phyloP scores from a whole-genome alignment of 2,113 vertebrate genomes.

The Climacteris rufus region DNA sequence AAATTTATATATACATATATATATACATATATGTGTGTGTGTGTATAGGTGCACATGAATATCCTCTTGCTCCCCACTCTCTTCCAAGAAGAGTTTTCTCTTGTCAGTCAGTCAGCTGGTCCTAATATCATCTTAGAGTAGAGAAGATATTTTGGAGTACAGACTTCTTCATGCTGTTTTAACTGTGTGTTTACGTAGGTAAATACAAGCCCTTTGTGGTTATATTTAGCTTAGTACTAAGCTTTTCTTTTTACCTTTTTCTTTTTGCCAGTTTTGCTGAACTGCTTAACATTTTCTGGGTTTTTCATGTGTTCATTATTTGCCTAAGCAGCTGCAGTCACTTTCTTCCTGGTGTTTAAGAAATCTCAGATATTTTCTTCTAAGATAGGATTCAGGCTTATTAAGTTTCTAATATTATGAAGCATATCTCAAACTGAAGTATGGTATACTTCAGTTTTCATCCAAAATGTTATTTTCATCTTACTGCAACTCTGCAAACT shows the following conservation, averaged over 20 bases:
- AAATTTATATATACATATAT: neutral
- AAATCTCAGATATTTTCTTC: neutral
- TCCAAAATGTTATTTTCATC: neutral
- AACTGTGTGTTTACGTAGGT: neutral
- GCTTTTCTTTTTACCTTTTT: neutral
- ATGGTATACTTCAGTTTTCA: neutral
- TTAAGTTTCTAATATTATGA: neutral
- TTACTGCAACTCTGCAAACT: neutral
- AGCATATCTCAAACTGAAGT: neutral
- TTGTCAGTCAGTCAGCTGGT: conserved; percentile 66
- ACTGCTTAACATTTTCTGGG: neutral
- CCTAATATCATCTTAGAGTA: conserved; percentile 58
- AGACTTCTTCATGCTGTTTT: conserved; percentile 1
- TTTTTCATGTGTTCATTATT: neutral
- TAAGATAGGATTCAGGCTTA: neutral
- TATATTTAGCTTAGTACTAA: neutral
- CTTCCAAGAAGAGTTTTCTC: conserved; percentile 62
- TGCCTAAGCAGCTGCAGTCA: neutral
- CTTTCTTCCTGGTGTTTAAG: neutral
- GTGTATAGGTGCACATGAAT: conserved; percentile 32
- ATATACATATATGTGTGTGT: too few species aligned
- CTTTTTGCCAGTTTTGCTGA: neutral
- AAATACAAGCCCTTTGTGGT: neutral
- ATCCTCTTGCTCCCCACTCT: conserved; percentile 49
- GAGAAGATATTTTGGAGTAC: conserved; percentile 53